A percentile compares a stretch with the other conserved stretches of the same genome.
Conservation (phyloP, 2,113 vertebrate genomes). For the Tamias sibiricus region DNA sequence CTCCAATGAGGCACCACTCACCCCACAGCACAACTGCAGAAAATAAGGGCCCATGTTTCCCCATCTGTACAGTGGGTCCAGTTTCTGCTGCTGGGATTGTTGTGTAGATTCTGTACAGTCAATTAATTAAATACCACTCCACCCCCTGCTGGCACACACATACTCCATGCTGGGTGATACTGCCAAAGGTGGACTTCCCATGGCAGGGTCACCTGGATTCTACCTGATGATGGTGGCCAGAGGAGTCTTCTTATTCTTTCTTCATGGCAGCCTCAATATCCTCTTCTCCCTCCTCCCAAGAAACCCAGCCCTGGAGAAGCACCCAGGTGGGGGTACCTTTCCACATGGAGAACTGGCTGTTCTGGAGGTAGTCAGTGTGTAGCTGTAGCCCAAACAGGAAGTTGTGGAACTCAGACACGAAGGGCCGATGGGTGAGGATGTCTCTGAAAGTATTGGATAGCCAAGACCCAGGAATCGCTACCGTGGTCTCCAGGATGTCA, state of each 20-base stretch:
- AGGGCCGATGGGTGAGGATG: slow-evolving; percentile 83
- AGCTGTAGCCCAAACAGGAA: slow-evolving; percentile 87
- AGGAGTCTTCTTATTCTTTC: neutral
- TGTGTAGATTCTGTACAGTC: neutral
- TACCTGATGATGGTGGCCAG: neutral
- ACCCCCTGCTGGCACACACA: neutral
- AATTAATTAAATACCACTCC: neutral
- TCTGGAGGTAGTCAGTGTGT: slow-evolving; percentile 85
- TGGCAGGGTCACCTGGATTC: too few relatives aligned
- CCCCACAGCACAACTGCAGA: neutral
- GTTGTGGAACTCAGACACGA: slow-evolving; percentile 88
- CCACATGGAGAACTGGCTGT: slow-evolving; percentile 85
- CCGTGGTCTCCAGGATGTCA: slow-evolving; percentile 80
- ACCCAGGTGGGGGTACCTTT: slow-evolving; percentile 82
- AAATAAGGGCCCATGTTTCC: neutral
- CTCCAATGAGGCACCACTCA: neutral
- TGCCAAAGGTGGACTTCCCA: neutral
- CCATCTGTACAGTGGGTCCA: neutral
- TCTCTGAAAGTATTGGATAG: slow-evolving; percentile 85
- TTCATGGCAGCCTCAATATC: neutral
- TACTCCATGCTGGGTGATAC: neutral
- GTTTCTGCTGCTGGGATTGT: neutral
- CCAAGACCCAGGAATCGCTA: slow-evolving; percentile 81
- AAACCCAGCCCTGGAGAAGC: neutral
- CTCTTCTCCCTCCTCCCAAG: neutral